Base-by-base conservation (phyloP, 1,140 invertebrate genomes). In the Babylonia areolata region DNA sequence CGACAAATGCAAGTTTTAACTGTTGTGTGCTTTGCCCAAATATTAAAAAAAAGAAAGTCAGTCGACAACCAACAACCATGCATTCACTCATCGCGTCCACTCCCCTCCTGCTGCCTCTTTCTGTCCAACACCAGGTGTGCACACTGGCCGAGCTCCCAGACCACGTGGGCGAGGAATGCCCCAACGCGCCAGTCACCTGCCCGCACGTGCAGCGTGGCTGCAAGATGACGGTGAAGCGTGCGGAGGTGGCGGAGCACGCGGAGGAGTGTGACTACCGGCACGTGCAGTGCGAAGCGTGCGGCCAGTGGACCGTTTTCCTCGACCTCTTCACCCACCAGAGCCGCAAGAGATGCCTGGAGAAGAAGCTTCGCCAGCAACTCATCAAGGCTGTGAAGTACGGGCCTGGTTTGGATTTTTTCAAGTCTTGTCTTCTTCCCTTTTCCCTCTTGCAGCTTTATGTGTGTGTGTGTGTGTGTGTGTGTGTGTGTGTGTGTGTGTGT, bases 321-420 rank as follows among this genome's bases (percentile, higher is more conserved):
- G 90, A 92, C n/a, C 85, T 92, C 0, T 91, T 91, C 85, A 91
- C 90, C 17, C 91, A 92, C 78, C 91, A 92, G 82, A 92, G 89
- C 83, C 54, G 87, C 73, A 89, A 82, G 20, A 84, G 85, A 31
- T 92, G 91, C 82, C 83, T 92, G 37, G 91, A 91, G 79, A 89
- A 89, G 81, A 91, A 90, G 84, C 84, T 92, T 17, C 90, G 90
- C 33, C 90, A 92, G 40, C 90, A 92, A 81, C 80, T 91, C 20
- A 89, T 89, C n/a, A 71, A 87, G 23, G 90, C 90, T 80, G 58
- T 88, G 12, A 87, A 87, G 58, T 79, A 77, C 20, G 58, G 15
- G 46, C 46, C 9, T 9, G 46, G 17, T 51, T 51, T 51, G 46
- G n/a, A n/a, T n/a, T n/a, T n/a, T n/a, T n/a, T n/a, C n/a, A n/a